A percentile compares a stretch with the other conserved stretches of the same genome.
phyloP scores from a whole-genome alignment of 2,888 invertebrate species.

The Himalopsyche kuldschensis region DNA sequence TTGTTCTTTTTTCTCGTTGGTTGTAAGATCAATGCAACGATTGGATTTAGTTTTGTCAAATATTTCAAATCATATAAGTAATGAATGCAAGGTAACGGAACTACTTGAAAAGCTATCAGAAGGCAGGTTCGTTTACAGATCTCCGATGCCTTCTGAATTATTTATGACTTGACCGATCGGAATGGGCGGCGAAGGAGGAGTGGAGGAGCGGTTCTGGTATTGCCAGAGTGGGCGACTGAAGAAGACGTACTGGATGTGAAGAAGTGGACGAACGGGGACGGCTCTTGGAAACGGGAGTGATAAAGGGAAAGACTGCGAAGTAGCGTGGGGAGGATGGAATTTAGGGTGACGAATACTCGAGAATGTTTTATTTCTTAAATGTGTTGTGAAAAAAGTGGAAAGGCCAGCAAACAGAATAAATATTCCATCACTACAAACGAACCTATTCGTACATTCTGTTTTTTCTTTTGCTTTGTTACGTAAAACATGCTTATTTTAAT shows the following conservation, averaged over 20 bases:
- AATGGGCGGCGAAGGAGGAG: not conserved
- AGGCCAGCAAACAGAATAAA: no score
- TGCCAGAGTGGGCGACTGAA: not conserved
- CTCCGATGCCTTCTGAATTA: slow-evolving; percentile 32
- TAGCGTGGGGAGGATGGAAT: not conserved
- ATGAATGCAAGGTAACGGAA: not conserved
- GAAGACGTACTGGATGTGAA: not conserved
- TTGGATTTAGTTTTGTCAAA: no score
- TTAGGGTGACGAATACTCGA: not conserved
- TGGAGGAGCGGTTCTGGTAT: not conserved
- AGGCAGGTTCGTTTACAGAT: slow-evolving; percentile 18
- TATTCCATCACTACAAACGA: no score
- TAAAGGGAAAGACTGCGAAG: not conserved
- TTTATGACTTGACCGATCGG: slow-evolving; percentile 32
- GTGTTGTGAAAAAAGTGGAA: no score
- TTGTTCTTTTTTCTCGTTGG: no score
- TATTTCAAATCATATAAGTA: no score
- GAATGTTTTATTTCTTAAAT: no score
- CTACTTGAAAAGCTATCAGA: slow-evolving; percentile 6
- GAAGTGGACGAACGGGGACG: not conserved
- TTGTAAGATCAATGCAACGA: no score
- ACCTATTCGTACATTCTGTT: no score
- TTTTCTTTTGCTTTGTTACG: no score
- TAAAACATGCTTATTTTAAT: no score
- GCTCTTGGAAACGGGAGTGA: not conserved